phyloP scores from a whole-genome alignment of 2,113 vertebrate genomes.

The Antennarius striatus region DNA sequence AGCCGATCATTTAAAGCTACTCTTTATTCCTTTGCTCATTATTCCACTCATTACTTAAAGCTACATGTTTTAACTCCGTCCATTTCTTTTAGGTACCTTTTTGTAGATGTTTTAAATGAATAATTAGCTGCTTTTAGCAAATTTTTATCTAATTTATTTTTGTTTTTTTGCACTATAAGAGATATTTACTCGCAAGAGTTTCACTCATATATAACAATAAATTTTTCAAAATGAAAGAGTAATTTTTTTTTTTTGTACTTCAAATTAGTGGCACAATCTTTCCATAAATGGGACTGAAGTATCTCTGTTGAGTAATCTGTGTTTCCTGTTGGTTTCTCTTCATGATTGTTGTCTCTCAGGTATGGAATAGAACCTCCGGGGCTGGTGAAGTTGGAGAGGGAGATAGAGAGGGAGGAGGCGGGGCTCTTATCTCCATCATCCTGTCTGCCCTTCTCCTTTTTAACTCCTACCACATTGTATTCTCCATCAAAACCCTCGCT shows the following conservation, averaged over 20 bases:
- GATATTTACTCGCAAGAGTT: background rate
- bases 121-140: too few relatives aligned
- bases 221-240: background rate
- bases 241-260: background rate
- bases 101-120: too few relatives aligned
- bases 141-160: too few relatives aligned
- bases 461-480: conserved; percentile 45
- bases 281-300: background rate
- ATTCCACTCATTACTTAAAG: too few relatives aligned
- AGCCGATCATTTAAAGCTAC: too few relatives aligned
- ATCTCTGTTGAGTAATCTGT: background rate
- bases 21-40: too few relatives aligned
- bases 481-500: conserved; percentile 44
- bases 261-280: background rate
- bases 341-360: conserved; percentile 68
- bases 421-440: conserved; percentile 83
- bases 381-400: conserved; percentile 94
- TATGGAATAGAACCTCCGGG: conserved; percentile 93
- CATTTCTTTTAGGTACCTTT: too few relatives aligned
- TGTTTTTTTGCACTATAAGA: background rate
- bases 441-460: conserved; percentile 55
- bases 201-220: background rate
- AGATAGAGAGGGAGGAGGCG: conserved; percentile 92
- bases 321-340: background rate
- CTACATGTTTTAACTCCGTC: too few relatives aligned